phyloP scores from a whole-genome alignment of 2,888 invertebrate species.

The Dioctria linearis region DNA sequence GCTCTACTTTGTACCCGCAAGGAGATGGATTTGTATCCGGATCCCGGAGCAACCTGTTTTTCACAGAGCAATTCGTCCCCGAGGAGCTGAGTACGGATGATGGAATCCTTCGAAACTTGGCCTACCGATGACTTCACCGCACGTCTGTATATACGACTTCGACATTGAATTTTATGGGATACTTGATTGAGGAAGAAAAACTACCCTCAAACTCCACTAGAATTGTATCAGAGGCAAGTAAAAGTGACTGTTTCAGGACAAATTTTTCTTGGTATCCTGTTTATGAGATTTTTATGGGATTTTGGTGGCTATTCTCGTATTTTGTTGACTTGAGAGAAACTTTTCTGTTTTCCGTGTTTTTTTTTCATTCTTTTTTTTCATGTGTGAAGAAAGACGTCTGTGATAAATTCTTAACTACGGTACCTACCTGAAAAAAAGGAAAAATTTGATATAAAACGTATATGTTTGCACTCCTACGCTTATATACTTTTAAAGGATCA shows the following conservation, averaged over 20 bases:
- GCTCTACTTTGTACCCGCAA: not conserved
- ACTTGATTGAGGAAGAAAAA: conserved; percentile 31
- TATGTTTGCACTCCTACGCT: too few relatives aligned
- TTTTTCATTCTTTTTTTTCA: too few relatives aligned
- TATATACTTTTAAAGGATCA: too few relatives aligned
- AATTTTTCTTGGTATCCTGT: conserved; percentile 27
- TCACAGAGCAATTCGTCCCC: conserved; percentile 25
- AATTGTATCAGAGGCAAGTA: not conserved
- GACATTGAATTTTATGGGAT: conserved; percentile 46
- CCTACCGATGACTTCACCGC: conserved; percentile 9
- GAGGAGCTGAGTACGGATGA: conserved; percentile 22
- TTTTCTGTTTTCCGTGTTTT: not conserved
- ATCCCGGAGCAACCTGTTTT: conserved; percentile 16
- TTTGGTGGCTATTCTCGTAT: conserved; percentile 16
- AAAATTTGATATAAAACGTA: too few relatives aligned
- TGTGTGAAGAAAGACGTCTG: too few relatives aligned
- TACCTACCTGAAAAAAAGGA: too few relatives aligned
- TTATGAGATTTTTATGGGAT: conserved; percentile 43
- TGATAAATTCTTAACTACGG: too few relatives aligned
- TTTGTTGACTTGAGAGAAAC: conserved; percentile 33
- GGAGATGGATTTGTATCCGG: conserved; percentile 12
- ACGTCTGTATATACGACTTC: conserved; percentile 8
- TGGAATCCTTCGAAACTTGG: not conserved
- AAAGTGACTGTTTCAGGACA: conserved; percentile 18
- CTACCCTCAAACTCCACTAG: not conserved